Conservation (phyloP, 2,888 invertebrate genomes). For the Drymonia ruficornis region DNA sequence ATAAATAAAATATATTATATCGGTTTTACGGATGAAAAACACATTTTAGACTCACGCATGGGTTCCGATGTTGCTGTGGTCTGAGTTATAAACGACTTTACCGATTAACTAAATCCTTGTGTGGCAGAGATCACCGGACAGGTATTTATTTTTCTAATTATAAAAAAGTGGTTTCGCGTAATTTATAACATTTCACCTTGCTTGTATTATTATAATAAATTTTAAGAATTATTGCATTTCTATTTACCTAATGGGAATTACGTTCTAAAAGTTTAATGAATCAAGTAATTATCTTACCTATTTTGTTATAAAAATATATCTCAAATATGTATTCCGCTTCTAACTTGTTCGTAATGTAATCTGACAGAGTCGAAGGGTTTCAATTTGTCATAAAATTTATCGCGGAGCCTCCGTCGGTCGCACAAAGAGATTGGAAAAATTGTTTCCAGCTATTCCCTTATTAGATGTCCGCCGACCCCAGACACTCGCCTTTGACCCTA, state of each 20-base stretch:
- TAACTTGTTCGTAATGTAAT: conserved; percentile 40
- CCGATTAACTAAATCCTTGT: too few species aligned
- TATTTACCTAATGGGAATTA: too few species aligned
- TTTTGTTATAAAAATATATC: too few species aligned
- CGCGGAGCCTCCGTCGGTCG: conserved; percentile 48
- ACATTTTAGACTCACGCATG: conserved; percentile 45
- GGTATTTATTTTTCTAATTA: too few species aligned
- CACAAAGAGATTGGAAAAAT: conserved; percentile 65
- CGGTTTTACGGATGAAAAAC: conserved; percentile 46
- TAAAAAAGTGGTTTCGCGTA: too few species aligned
- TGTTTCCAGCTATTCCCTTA: conserved; percentile 60
- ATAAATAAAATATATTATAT: conserved; percentile 44
- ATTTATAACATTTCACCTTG: too few species aligned
- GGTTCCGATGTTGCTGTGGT: conserved; percentile 22
- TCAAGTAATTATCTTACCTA: too few species aligned
- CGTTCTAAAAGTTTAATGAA: too few species aligned
- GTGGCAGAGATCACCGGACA: too few species aligned
- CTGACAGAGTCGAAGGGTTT: conserved; percentile 53
- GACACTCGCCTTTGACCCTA: conserved; percentile 42
- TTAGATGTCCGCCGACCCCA: conserved; percentile 47
- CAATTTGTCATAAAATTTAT: conserved; percentile 70
- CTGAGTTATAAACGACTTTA: conserved; percentile 18
- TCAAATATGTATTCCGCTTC: conserved; percentile 12
- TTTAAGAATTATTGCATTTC: too few species aligned
- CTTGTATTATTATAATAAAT: too few species aligned